Percentiles rank a stretch among this genome's conserved stretches.
Conservation (phyloP, 2,797 vertebrate genomes). For the Cyclopterus lumpus region DNA sequence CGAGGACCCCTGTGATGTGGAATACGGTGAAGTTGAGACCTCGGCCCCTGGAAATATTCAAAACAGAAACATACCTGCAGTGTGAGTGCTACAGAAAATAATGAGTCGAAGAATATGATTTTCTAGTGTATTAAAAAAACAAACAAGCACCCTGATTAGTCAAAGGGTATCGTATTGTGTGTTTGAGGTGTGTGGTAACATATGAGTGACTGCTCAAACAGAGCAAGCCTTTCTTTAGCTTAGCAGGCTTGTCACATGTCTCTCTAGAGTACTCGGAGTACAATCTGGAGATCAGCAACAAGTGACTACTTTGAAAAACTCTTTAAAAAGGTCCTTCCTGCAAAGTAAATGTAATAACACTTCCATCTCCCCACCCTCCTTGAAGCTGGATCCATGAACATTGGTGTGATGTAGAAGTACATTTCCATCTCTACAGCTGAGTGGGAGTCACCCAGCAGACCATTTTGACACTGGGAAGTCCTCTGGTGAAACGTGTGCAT, state of each 20-base stretch:
- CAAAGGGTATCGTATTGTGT: background rate
- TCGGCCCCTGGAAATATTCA: slow-evolving; percentile 55
- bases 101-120: background rate
- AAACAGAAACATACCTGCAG: background rate
- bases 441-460: background rate
- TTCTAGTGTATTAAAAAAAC: background rate
- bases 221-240: background rate
- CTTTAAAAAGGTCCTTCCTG: slow-evolving; percentile 1
- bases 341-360: background rate
- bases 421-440: background rate
- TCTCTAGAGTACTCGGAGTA: background rate
- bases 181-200: slow-evolving; percentile 3
- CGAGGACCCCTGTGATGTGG: slow-evolving; percentile 52
- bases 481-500: background rate
- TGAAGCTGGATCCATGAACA: slow-evolving; percentile 28
- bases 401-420: slow-evolving; percentile 8
- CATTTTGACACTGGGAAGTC: background rate
- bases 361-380: background rate
- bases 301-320: slow-evolving; percentile 8
- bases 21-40: slow-evolving; percentile 31
- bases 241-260: background rate
- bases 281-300: background rate
- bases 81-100: background rate
- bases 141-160: background rate
- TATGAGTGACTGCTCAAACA: background rate